Percentiles rank a stretch among this genome's conserved stretches.
phyloP scores from a whole-genome alignment of 1,140 invertebrate species.

The Samia ricini region DNA sequence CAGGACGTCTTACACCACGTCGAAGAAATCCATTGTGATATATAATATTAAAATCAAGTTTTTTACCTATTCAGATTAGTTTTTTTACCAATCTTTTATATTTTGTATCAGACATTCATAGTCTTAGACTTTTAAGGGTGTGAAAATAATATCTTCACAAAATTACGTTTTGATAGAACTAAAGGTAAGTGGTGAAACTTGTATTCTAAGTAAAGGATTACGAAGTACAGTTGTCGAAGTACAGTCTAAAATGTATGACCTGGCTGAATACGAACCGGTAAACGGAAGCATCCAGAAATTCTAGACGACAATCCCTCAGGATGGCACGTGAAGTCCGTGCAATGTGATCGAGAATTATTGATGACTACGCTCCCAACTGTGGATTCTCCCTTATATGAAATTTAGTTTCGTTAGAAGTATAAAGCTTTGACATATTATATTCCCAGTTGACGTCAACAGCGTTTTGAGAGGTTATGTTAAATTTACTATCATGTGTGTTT shows the following conservation, averaged over 20 bases:
- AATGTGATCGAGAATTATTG: slow-evolving; percentile 33
- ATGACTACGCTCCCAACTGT: slow-evolving; percentile 10
- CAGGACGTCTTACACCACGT: too few species aligned
- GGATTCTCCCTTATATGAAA: neutral
- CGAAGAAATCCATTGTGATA: too few species aligned
- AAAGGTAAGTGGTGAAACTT: neutral
- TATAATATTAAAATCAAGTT: too few species aligned
- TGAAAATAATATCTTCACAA: neutral
- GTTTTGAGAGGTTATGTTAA: neutral
- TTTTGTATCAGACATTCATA: too few species aligned
- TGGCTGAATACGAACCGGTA: slow-evolving; percentile 15
- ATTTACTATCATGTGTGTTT: neutral
- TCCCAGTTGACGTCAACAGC: neutral
- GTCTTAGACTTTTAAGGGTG: too few species aligned
- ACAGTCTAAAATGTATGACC: slow-evolving; percentile 6
- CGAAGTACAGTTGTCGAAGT: neutral
- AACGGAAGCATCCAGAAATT: slow-evolving; percentile 18
- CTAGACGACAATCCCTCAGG: slow-evolving; percentile 25
- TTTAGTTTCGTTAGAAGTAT: neutral
- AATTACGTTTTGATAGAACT: neutral
- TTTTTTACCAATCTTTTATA: too few species aligned
- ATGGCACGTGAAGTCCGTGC: slow-evolving; percentile 19
- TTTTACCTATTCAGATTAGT: too few species aligned
- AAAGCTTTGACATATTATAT: neutral
- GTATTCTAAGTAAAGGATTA: neutral